These are phyloP conservation scores for Steatocranus sp. DNA, from an alignment of 2,797 vertebrate genomes.

Conservation along the genomic window DNA sequence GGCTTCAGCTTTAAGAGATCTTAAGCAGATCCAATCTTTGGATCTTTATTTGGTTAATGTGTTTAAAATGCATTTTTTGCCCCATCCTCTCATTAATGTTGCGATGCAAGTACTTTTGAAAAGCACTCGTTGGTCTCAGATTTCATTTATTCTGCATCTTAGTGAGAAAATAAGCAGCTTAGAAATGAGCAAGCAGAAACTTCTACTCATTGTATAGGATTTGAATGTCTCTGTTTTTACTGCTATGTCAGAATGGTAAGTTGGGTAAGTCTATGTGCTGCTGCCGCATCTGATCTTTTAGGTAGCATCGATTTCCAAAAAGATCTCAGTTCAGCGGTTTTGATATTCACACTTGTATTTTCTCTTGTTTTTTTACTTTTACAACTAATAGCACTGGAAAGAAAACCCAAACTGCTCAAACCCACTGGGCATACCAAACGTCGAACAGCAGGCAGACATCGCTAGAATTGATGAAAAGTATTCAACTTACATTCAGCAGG, in stretches of 20 bases:
- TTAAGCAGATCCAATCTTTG: not conserved
- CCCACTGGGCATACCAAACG: not conserved
- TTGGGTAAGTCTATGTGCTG: not conserved
- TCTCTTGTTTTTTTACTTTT: not conserved
- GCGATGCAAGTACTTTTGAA: not conserved
- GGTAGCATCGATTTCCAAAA: not conserved
- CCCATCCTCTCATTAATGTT: not conserved
- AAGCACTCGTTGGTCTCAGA: not conserved
- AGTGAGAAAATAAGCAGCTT: not conserved
- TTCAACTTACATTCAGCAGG: not conserved
- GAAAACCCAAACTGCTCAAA: accelerated
- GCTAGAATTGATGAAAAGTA: accelerated
- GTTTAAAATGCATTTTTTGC: not conserved
- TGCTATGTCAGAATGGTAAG: not conserved
- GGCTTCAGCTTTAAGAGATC: not conserved
- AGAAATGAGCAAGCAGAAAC: not conserved
- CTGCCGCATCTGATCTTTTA: not conserved
- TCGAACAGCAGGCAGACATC: not conserved
- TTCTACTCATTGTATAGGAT: not conserved
- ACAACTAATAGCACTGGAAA: not conserved
- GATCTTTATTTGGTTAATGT: not conserved
- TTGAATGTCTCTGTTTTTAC: not conserved
- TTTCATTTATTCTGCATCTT: not conserved
- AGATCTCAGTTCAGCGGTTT: not conserved
- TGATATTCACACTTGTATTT: not conserved